Base-by-base conservation (phyloP, 1,140 invertebrate genomes). In the Bicyclus anynana region DNA sequence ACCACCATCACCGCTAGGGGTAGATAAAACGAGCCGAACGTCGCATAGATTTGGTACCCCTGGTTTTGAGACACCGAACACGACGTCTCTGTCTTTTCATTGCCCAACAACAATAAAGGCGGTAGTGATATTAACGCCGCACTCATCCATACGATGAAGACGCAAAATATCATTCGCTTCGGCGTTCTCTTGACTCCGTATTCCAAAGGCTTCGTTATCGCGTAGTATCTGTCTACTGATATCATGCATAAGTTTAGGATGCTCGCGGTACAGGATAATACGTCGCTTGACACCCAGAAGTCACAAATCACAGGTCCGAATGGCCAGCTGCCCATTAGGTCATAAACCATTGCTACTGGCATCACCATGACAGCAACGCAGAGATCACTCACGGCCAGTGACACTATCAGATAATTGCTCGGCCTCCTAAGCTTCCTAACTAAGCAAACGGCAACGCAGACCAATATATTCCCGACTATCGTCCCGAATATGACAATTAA, bases 221-320 rank as follows among this genome's bases (percentile, higher is more conserved):
- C 96, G 79, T 95, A 95, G 83, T 97, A 97, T 66, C 95, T 90
- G 78, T 97, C 95, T 20, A 96, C 94, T 18, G 95, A 96, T 82
- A 98, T 97, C 93, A 96, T 95, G 78, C 97, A 98, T 51, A 98
- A 90, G 86, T 98, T 97, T 10, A 97, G 90, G 65, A 98, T 97
- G 67, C 95, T 97, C 21, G 97, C 96, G 9, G 97, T 96, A 81
- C 92, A 96, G 62, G 92, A 95, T 53, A 94, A 91, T 27, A 94
- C 96, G 84, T 94, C 95, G 80, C 96, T 96, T 70, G 91, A 94
- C 59, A 93, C 96, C 95, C 94, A 94, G 80, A 95, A 91, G 77
- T 97, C 95, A 87, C 97, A 98, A 62, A 97, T 91, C 29, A 94
- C 90, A 13, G 92, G 90, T 48, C 96, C 95, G 60, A 97, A 96